phyloP scores from a whole-genome alignment of 2,888 invertebrate species.

The Hydriomena furcata region DNA sequence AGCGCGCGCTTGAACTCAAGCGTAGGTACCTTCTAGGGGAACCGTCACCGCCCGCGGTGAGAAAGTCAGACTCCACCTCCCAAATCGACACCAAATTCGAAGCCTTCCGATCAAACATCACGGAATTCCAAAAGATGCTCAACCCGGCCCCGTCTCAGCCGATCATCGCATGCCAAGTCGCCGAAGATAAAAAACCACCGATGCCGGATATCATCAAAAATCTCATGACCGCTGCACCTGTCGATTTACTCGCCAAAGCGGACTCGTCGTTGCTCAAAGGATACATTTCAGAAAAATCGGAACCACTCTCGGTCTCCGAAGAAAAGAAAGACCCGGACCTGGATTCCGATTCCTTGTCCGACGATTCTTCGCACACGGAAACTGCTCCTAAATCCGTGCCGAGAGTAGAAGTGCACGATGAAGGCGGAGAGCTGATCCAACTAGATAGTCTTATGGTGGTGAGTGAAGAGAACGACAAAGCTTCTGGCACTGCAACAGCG shows the following conservation, averaged over 20 bases:
- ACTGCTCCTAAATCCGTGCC: conserved; percentile 83
- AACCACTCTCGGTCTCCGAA: conserved; percentile 72
- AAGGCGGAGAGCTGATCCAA: conserved; percentile 86
- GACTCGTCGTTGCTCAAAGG: conserved; percentile 60
- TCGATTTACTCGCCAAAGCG: conserved; percentile 66
- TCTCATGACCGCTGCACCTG: conserved; percentile 63
- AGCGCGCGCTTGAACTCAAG: conserved; percentile 93
- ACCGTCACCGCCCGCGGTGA: conserved; percentile 86
- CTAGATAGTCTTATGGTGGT: conserved; percentile 84
- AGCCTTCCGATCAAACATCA: conserved; percentile 92
- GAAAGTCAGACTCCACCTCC: conserved; percentile 92
- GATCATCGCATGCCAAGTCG: conserved; percentile 54
- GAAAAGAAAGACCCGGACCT: conserved; percentile 72
- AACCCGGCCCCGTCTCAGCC: conserved; percentile 86
- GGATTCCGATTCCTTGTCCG: conserved; percentile 84
- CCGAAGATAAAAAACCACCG: conserved; percentile 71
- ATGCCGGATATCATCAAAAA: conserved; percentile 85
- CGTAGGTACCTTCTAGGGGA: conserved; percentile 92
- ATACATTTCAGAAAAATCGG: conserved; percentile 82
- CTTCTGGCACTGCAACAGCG: conserved; percentile 56
- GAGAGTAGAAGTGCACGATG: conserved; percentile 88
- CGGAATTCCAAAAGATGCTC: conserved; percentile 93
- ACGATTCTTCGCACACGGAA: conserved; percentile 67
- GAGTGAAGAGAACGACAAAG: conserved; percentile 58
- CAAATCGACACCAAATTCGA: conserved; percentile 93